These are phyloP conservation scores for Dendrocopos noguchii DNA, from an alignment of 2,113 vertebrate genomes.

Conservation along the genomic window DNA sequence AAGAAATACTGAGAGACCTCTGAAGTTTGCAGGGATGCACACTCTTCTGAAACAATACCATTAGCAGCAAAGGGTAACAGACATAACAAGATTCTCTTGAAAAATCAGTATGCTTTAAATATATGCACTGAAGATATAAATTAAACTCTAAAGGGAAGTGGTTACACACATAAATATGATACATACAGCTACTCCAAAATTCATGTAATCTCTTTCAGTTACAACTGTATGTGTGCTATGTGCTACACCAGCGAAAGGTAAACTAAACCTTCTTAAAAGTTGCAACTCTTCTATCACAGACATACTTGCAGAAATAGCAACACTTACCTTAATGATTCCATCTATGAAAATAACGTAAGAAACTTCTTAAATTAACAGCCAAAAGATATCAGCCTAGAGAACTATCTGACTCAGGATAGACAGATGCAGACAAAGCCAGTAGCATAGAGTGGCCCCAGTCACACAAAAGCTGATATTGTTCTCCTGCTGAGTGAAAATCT, in stretches of 20 bases:
- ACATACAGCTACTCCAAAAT: background rate
- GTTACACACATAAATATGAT: background rate
- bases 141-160: background rate
- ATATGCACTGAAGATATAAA: background rate
- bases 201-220: background rate
- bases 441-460: slow-evolving; percentile 39
- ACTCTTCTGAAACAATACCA: background rate
- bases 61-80: background rate
- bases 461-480: slow-evolving; percentile 81
- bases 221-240: fast-evolving
- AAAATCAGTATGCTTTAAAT: background rate
- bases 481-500: slow-evolving; percentile 56
- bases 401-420: background rate
- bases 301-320: background rate
- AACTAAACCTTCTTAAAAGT: slow-evolving; percentile 2
- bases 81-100: background rate
- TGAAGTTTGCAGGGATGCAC: background rate
- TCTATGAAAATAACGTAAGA: background rate
- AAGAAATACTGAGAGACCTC: slow-evolving; percentile 6
- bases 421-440: slow-evolving; percentile 45
- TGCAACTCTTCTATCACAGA: background rate
- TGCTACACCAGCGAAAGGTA: background rate
- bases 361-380: slow-evolving; percentile 5
- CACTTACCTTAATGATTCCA: slow-evolving; percentile 26
- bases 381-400: background rate